Evolutionary conservation across 1,140 invertebrate species (phyloP).

Genomic region (Drosophila sechellia): DNA sequence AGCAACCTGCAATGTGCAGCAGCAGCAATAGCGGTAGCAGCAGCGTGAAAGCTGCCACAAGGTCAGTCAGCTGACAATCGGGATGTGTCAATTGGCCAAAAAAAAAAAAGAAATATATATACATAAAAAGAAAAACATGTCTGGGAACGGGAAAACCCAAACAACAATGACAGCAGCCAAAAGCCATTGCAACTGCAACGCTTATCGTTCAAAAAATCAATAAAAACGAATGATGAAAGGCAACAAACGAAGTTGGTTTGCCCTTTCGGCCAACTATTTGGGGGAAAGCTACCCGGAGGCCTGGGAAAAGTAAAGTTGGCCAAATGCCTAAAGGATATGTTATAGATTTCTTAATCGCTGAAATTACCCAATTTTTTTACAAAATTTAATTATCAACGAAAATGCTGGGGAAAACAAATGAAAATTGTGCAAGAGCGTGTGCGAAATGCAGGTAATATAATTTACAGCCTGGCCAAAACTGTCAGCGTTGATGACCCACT

Average conservation of each 20-base stretch:
- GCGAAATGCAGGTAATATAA: conserved; percentile 69
- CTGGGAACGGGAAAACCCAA: conserved; percentile 41
- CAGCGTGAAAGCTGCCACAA: conserved; percentile 37
- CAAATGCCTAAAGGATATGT: background rate
- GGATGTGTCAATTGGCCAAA: conserved; percentile 41
- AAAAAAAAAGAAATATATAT: conserved; percentile 4
- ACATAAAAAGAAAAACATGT: conserved; percentile 7
- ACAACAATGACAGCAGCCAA: conserved; percentile 36
- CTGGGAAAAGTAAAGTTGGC: conserved; percentile 17
- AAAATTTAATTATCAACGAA: background rate
- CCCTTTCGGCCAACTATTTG: conserved; percentile 25
- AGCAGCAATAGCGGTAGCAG: conserved; percentile 1
- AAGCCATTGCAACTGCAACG: conserved; percentile 29
- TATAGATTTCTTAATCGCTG: background rate
- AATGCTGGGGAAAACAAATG: background rate
- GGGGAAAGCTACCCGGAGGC: conserved; percentile 10
- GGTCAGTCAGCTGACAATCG: conserved; percentile 55
- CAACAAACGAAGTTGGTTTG: conserved; percentile 12
- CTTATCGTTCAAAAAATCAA: conserved; percentile 64
- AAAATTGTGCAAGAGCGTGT: conserved; percentile 64
- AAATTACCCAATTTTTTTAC: too few species aligned
- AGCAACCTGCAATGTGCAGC: conserved; percentile 9
- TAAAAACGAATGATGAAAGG: conserved; percentile 24
- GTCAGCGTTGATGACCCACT: conserved; percentile 70
- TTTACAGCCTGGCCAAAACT: conserved; percentile 66